Base-by-base conservation (phyloP, 2,113 vertebrate species). In the Prolemur simus region DNA sequence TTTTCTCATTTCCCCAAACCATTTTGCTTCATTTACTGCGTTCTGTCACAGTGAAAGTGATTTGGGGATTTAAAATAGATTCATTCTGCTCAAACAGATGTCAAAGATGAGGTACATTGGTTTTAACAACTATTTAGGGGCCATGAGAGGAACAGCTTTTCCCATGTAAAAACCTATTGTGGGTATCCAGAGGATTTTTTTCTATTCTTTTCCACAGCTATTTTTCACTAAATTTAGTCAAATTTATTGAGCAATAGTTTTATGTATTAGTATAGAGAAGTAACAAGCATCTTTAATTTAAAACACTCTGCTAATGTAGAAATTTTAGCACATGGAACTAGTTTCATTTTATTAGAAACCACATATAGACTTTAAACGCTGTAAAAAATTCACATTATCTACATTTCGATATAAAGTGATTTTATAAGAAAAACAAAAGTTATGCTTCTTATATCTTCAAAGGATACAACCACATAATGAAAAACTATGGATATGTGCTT, bases 71-170 rank as follows among this genome's bases (percentile, higher is more conserved):
- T 98, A 93, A 98, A 98, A 98, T 97, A 96, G 96, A 98, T 97
- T 97, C 98, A 96, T 98, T 98, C 97, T 98, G 98, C 92, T 98
- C 97, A 97, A 98, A 98, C 98, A 99, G 98, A 99, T 99, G 98
- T 98, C 98, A 98, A 98, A 98, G 98, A 98, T 98, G 97, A 98
- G 98, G 98, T 98, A 99, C 98, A 98, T 97, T 98, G 98, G 96
- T 98, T 99, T 99, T 99, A 99, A 98, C 98, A 98, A 52, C 95
- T 98, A 98, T 97, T 98, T 98, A 92, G 98, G 60, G 95, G 96
- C 96, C 63, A 87, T 83, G 97, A 92, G 10, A 96, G 95, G 92
- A 98, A 98, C 68, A 92, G 49, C 29, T 74, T 97, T 98, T 98
- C 69, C 81, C 66, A 77, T 95, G 90, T 94, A 98, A 98, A 98